These are phyloP conservation scores for Heliconius hewitsoni DNA, from an alignment of 1,140 invertebrate genomes.

Conservation along the genomic window DNA sequence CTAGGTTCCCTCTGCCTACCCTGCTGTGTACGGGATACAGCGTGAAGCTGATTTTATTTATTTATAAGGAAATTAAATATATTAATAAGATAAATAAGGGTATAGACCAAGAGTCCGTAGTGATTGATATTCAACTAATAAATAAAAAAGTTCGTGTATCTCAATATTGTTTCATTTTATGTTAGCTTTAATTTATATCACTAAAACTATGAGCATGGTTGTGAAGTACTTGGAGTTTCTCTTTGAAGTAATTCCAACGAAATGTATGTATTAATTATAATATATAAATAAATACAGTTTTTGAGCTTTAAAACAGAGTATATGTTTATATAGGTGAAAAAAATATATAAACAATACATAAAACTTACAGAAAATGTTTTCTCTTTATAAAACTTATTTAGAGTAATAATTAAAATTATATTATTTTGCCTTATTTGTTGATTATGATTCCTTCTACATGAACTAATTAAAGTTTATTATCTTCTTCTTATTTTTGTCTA, in stretches of 20 bases:
- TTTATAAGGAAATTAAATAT: too few relatives aligned
- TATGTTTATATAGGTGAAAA: not conserved
- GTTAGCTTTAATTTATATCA: not conserved
- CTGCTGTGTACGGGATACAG: too few relatives aligned
- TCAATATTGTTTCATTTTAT: not conserved
- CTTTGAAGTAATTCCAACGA: not conserved
- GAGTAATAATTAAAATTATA: not conserved
- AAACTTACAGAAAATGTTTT: not conserved
- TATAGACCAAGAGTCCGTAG: not conserved
- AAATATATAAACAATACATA: not conserved
- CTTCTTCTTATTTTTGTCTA: too few relatives aligned
- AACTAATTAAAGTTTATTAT: too few relatives aligned
- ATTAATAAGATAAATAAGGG: too few relatives aligned
- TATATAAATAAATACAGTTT: not conserved
- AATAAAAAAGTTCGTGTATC: not conserved
- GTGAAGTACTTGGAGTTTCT: not conserved
- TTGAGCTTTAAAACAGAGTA: not conserved
- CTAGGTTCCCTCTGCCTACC: too few relatives aligned
- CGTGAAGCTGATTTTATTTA: too few relatives aligned
- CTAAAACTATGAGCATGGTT: not conserved
- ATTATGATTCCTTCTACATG: not conserved
- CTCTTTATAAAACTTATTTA: not conserved
- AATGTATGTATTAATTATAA: not conserved
- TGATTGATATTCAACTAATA: conserved; percentile 20
- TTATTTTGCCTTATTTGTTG: not conserved